A percentile compares a stretch with the other conserved stretches of the same genome.
phyloP scores from a whole-genome alignment of 2,113 vertebrate genomes.

The Proterorhinus semilunaris region DNA sequence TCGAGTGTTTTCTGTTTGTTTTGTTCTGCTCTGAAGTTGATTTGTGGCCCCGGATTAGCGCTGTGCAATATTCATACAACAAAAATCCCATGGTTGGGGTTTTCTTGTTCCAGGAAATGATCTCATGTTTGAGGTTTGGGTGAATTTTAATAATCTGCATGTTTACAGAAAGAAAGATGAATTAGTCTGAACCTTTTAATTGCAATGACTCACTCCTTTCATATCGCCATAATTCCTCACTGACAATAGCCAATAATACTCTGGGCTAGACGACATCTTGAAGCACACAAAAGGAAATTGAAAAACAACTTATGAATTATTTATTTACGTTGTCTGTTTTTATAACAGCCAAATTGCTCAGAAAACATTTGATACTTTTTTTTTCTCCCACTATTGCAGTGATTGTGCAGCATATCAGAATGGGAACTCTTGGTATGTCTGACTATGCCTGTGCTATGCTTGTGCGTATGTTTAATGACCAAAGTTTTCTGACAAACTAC shows the following conservation, averaged over 20 bases:
- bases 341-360: slow-evolving; percentile 30
- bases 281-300: slow-evolving; percentile 7
- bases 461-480: no score
- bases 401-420: slow-evolving; percentile 60
- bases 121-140: slow-evolving; percentile 30
- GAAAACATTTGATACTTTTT: slow-evolving; percentile 33
- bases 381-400: slow-evolving; percentile 36
- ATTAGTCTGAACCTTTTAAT: slow-evolving; percentile 37
- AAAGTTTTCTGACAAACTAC: no score
- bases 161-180: slow-evolving; percentile 37
- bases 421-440: background rate
- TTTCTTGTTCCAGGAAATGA: slow-evolving; percentile 36
- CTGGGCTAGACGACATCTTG: slow-evolving; percentile 13
- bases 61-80: slow-evolving; percentile 9
- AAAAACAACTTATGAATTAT: slow-evolving; percentile 53
- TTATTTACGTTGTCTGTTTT: slow-evolving; percentile 38
- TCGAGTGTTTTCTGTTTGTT: slow-evolving; percentile 8
- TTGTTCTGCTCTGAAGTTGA: slow-evolving; percentile 11
- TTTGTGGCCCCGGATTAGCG: slow-evolving; percentile 13
- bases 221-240: slow-evolving; percentile 26
- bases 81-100: slow-evolving; percentile 4
- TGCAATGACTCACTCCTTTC: slow-evolving; percentile 42
- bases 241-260: slow-evolving; percentile 23
- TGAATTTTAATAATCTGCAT: slow-evolving; percentile 35
- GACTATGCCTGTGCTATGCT: no score